Evolutionary conservation across 2,797 vertebrate species (phyloP), one percentile per base, ranked within the genome.

Genomic region (Lerista edwardsae): DNA sequence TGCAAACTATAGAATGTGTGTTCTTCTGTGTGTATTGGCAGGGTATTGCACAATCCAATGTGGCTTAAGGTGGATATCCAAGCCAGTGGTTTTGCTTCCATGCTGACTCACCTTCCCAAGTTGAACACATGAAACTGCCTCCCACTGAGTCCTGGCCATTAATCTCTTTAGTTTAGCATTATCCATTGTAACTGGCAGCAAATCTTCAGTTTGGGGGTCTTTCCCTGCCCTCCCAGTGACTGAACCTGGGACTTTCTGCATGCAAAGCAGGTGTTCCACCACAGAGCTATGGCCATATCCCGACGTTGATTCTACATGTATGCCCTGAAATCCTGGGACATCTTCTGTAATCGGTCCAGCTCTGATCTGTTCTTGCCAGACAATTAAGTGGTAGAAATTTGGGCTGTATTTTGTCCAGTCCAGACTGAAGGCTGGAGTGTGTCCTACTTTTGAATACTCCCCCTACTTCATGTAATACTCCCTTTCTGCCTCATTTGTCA

Each of bases 1-100:
- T 36, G 59, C 29, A 51, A 81, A 84, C 87, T 47, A n/a, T 0
- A 71, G 85, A 4, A 90, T 27, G 85, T 89, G 85, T 69, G 55
- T 31, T 25, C 6, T 39, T 55, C 47, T 5, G 27, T 39, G 73
- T 34, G 31, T 36, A 14, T 57, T 31, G 25, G 57, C 57, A 44
- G 11, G 36, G 31, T 14, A 17, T 34, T 39, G 57, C 34, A 31
- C 31, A 7, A 17, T 62, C 31, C 41, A 59, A 44, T 64, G 4
- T 59, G 36, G 61, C 47, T 29, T 3, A 31, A 57, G 55, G 12
- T 6, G 59, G n/a, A 11, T 31, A 8, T 36, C 41, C 10, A 31
- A 6, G 31, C 25, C 59, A 36, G 23, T 44, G 21, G 36, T 47
- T 47, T 73, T 61, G 27, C 47, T 73, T 62, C 69, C n/a, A 65